Percentiles rank a stretch among this genome's conserved stretches.
phyloP scores from a whole-genome alignment of 2,113 vertebrate species.

The Brachirus orientalis region DNA sequence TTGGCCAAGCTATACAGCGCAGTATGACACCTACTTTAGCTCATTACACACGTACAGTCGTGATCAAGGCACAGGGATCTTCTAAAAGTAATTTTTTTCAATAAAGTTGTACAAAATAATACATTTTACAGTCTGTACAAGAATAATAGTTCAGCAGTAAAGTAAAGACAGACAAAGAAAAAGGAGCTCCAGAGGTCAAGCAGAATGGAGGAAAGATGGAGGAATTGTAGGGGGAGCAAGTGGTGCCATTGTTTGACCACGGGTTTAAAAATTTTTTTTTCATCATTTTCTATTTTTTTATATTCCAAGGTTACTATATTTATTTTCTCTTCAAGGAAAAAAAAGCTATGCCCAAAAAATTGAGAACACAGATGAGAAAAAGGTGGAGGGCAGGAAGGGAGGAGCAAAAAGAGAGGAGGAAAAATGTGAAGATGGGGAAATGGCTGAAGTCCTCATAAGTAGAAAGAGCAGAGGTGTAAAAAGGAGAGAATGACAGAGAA shows the following conservation, averaged over 20 bases:
- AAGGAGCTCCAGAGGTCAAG: slow-evolving; percentile 51
- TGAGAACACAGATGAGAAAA: slow-evolving; percentile 53
- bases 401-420: not conserved
- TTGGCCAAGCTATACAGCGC: slow-evolving; percentile 93
- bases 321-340: slow-evolving; percentile 37
- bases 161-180: slow-evolving; percentile 84
- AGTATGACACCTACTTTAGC: slow-evolving; percentile 94
- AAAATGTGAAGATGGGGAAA: slow-evolving; percentile 7
- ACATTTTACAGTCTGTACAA: slow-evolving; percentile 99
- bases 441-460: not conserved
- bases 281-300: slow-evolving; percentile 39
- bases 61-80: slow-evolving; percentile 99
- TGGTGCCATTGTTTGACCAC: slow-evolving; percentile 31
- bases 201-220: slow-evolving; percentile 48
- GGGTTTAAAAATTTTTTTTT: slow-evolving; percentile 32
- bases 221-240: slow-evolving; percentile 23
- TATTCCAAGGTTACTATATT: slow-evolving; percentile 56
- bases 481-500: slow-evolving; percentile 36
- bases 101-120: slow-evolving; percentile 99
- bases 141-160: slow-evolving; percentile 97
- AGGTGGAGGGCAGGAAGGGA: slow-evolving; percentile 1
- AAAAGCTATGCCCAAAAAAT: slow-evolving; percentile 31
- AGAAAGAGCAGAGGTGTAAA: slow-evolving; percentile 13
- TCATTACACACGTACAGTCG: slow-evolving; percentile 94
- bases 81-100: slow-evolving; percentile 93